These are phyloP conservation scores for Girardinichthys multiradiatus DNA, from an alignment of 2,113 vertebrate genomes.

Conservation along the genomic window DNA sequence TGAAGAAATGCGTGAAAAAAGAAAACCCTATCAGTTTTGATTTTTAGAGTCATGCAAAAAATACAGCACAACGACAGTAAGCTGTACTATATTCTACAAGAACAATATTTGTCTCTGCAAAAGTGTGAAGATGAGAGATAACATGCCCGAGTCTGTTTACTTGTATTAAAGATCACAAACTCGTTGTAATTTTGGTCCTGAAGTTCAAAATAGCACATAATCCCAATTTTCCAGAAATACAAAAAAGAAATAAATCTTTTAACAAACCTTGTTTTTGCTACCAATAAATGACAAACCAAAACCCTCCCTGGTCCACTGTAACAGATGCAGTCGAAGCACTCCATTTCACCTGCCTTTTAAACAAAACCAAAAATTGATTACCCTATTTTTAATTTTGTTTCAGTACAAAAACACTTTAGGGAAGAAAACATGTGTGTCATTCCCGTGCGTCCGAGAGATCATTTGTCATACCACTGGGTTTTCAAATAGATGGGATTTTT, in stretches of 20 bases:
- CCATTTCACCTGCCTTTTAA: conserved; percentile 55
- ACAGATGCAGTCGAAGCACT: conserved; percentile 27
- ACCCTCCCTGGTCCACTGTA: conserved; percentile 15
- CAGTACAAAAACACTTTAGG: conserved; percentile 37
- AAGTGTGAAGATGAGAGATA: conserved; percentile 40
- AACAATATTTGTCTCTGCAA: conserved; percentile 40
- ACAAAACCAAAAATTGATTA: conserved; percentile 59
- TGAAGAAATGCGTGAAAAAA: conserved; percentile 16
- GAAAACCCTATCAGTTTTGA: conserved; percentile 38
- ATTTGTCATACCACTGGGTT: conserved; percentile 46
- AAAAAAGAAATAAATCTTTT: conserved; percentile 42
- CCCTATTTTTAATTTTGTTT: conserved; percentile 40
- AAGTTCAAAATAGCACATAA: conserved; percentile 11
- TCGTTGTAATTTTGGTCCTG: conserved; percentile 46
- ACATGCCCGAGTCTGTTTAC: conserved; percentile 31
- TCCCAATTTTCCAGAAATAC: conserved; percentile 20
- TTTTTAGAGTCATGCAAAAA: conserved; percentile 29
- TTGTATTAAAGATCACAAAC: conserved; percentile 48
- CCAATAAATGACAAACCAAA: conserved; percentile 22
- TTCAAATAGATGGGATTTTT: conserved; percentile 43
- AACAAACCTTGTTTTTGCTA: conserved; percentile 4
- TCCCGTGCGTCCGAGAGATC: conserved; percentile 30
- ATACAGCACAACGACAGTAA: conserved; percentile 44
- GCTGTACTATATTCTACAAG: conserved; percentile 27
- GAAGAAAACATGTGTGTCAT: conserved; percentile 39